Percentiles rank a stretch among this genome's conserved stretches.
These are phyloP conservation scores for Molossus molossus DNA, from an alignment of 2,797 vertebrate species.

Conservation along the genomic window DNA sequence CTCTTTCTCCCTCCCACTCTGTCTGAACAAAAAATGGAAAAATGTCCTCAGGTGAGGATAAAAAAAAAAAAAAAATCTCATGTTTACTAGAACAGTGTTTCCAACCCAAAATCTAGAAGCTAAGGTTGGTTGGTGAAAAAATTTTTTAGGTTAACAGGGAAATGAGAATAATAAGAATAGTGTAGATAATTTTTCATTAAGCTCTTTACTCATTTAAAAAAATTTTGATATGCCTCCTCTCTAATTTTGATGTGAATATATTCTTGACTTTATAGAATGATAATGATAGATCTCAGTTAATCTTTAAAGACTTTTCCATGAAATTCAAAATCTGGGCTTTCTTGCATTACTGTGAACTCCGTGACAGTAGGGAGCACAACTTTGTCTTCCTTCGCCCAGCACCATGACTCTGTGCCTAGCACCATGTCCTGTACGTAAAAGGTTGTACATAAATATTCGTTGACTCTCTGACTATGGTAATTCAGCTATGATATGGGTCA, in stretches of 20 bases:
- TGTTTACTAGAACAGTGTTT: not conserved
- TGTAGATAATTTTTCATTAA: not conserved
- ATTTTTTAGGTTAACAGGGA: not conserved
- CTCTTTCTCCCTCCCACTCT: not conserved
- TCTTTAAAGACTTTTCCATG: not conserved
- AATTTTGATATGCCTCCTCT: not conserved
- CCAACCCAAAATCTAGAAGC: not conserved
- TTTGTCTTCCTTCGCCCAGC: not conserved
- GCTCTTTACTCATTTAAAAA: not conserved
- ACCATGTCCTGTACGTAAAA: not conserved
- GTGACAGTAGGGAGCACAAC: rapidly evolving
- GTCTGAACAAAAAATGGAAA: not conserved
- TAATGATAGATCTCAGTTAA: not conserved
- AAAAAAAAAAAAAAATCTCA: not conserved
- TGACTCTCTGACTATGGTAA: not conserved
- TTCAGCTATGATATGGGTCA: not conserved
- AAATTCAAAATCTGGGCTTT: not conserved
- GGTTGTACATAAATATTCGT: not conserved
- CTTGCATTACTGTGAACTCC: not conserved
- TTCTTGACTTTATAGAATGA: not conserved
- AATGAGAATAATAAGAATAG: not conserved
- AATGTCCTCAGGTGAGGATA: not conserved
- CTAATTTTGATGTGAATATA: not conserved
- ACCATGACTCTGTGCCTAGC: rapidly evolving
- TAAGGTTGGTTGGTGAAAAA: not conserved